Percentiles rank a stretch among this genome's conserved stretches.
Conservation (phyloP, 2,888 invertebrate genomes). For the Idaea straminata region DNA sequence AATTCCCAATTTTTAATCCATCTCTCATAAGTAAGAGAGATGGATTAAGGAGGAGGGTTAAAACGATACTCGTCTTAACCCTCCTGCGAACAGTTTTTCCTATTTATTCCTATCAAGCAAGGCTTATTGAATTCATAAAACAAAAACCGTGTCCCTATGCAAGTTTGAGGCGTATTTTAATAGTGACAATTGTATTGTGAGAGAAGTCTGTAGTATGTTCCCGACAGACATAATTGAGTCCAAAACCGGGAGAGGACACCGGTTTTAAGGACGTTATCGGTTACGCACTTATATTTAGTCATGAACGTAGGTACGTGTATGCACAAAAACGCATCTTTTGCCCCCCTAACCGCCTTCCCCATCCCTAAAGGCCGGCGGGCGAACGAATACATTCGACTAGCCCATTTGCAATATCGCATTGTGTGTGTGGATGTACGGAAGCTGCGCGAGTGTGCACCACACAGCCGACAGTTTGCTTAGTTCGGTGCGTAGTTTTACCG, state of each 20-base stretch:
- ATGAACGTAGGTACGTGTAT: slow-evolving; percentile 68
- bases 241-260: slow-evolving; percentile 36
- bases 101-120: neutral
- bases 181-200: slow-evolving; percentile 36
- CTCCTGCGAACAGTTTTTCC: no score
- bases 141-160: slow-evolving; percentile 9
- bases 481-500: slow-evolving; percentile 71
- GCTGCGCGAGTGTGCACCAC: slow-evolving; percentile 46
- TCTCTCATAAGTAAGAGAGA: no score
- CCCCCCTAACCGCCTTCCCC: slow-evolving; percentile 48
- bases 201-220: slow-evolving; percentile 36
- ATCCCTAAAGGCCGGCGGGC: slow-evolving; percentile 59
- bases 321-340: slow-evolving; percentile 78
- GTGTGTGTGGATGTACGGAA: slow-evolving; percentile 67
- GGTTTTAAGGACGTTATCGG: slow-evolving; percentile 57
- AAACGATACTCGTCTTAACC: no score
- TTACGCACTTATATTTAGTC: slow-evolving; percentile 75
- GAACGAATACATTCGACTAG: slow-evolving; percentile 79
- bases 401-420: slow-evolving; percentile 77
- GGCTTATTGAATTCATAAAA: neutral
- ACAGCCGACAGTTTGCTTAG: slow-evolving; percentile 66
- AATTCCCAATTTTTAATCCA: neutral
- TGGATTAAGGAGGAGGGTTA: no score
- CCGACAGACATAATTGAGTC: slow-evolving; percentile 43
- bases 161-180: slow-evolving; percentile 8